Percentiles rank a stretch among this genome's conserved stretches.
Evolutionary conservation across 2,888 invertebrate genomes (phyloP).

Genomic region (Dryococelus australis): DNA sequence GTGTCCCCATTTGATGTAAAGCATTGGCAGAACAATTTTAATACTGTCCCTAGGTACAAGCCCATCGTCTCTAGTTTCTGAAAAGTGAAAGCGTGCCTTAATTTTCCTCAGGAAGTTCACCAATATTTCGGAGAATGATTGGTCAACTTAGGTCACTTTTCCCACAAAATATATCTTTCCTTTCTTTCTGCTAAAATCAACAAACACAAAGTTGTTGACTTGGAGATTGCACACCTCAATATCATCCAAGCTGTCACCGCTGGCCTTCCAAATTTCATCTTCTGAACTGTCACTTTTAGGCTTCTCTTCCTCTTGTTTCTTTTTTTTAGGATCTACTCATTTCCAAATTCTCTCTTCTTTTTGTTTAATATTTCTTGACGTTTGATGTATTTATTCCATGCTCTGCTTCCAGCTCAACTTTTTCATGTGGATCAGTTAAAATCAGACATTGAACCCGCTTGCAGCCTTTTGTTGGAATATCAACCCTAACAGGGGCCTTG

Average conservation of each 20-base stretch:
- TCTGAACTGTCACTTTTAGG: constrained; percentile 23
- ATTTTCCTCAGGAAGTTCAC: constrained; percentile 26
- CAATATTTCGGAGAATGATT: constrained; percentile 20
- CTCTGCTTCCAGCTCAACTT: constrained; percentile 29
- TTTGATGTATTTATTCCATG: neutral
- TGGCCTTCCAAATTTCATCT: constrained; percentile 28
- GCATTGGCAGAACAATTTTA: constrained; percentile 20
- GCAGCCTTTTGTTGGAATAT: constrained; percentile 24
- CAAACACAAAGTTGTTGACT: constrained; percentile 19
- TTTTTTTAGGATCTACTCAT: constrained; percentile 9
- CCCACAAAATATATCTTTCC: constrained; percentile 28
- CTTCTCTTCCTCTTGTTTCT: constrained; percentile 20
- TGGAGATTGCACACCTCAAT: constrained; percentile 17
- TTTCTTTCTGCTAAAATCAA: constrained; percentile 25
- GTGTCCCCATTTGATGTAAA: constrained; percentile 25
- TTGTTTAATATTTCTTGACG: constrained; percentile 16
- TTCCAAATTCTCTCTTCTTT: neutral
- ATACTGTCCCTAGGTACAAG: constrained; percentile 24
- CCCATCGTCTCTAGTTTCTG: constrained; percentile 20
- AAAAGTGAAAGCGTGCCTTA: constrained; percentile 24
- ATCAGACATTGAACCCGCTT: constrained; percentile 21
- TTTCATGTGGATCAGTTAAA: constrained; percentile 29
- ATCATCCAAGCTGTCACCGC: constrained; percentile 27
- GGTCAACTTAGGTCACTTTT: constrained; percentile 27
- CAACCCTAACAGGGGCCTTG: neutral